phyloP scores from a whole-genome alignment of 2,113 vertebrate genomes.

The Dromaius novaehollandiae region DNA sequence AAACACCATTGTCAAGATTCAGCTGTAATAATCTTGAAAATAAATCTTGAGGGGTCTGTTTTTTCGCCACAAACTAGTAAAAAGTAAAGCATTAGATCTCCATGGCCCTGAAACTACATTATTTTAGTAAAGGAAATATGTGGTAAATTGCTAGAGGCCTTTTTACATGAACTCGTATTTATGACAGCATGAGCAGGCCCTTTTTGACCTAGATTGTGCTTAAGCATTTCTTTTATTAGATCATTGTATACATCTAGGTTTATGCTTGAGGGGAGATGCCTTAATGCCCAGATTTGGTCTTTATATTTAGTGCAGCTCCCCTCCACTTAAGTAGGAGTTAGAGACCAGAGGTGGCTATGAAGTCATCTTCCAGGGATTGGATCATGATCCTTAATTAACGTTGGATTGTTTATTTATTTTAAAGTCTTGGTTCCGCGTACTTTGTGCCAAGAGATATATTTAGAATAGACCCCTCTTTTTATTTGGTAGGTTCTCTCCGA shows the following conservation, averaged over 20 bases:
- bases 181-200: not conserved
- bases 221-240: not conserved
- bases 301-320: not conserved
- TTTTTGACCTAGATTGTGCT: not conserved
- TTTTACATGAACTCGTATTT: not conserved
- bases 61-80: not conserved
- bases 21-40: not conserved
- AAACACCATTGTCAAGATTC: too few species aligned
- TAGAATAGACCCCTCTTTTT: slow-evolving; percentile 77
- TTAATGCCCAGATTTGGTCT: not conserved
- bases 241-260: not conserved
- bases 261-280: not conserved
- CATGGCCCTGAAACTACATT: not conserved
- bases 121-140: not conserved
- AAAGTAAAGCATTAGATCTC: not conserved
- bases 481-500: slow-evolving; percentile 94
- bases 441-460: slow-evolving; percentile 64
- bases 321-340: not conserved
- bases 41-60: not conserved
- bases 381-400: not conserved
- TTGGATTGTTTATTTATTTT: not conserved
- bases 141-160: not conserved
- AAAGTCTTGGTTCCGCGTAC: slow-evolving; percentile 13
- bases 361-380: not conserved
- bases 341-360: not conserved